phyloP scores from a whole-genome alignment of 2,888 invertebrate genomes.

The Nomada flava region DNA sequence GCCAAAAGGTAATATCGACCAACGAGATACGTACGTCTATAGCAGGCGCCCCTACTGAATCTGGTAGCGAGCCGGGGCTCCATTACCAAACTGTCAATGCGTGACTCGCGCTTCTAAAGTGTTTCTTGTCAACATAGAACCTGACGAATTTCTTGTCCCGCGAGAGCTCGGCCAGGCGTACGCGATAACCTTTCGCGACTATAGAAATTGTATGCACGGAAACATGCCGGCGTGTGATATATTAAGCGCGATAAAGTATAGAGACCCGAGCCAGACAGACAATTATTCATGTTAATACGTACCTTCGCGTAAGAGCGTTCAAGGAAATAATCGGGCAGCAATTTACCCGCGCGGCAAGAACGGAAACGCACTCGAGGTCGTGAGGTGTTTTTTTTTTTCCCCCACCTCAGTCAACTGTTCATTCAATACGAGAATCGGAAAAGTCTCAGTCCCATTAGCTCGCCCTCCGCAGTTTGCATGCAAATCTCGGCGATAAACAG shows the following conservation, averaged over 20 bases:
- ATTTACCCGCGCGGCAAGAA: neutral
- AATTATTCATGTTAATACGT: neutral
- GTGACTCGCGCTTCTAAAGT: constrained; percentile 58
- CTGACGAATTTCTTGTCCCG: constrained; percentile 39
- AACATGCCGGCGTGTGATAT: no score
- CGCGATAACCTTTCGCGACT: constrained; percentile 6
- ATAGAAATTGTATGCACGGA: no score
- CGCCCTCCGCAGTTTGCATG: neutral
- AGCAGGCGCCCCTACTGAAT: constrained; percentile 67
- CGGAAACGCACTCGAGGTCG: neutral
- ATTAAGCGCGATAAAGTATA: no score
- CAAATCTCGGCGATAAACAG: constrained; percentile 14
- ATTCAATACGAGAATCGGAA: neutral
- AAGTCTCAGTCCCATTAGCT: neutral
- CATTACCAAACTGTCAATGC: constrained; percentile 73
- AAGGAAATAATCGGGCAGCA: neutral
- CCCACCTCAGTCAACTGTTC: neutral
- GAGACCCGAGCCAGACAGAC: neutral
- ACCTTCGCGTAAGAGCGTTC: neutral
- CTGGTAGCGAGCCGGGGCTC: constrained; percentile 58
- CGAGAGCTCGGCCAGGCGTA: constrained; percentile 6
- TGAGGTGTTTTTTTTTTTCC: no score
- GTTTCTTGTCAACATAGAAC: neutral
- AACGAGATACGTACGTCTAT: constrained; percentile 65
- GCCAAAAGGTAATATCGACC: constrained; percentile 72